Base-by-base conservation (phyloP, 2,113 vertebrate genomes). In the Aythya baeri region DNA sequence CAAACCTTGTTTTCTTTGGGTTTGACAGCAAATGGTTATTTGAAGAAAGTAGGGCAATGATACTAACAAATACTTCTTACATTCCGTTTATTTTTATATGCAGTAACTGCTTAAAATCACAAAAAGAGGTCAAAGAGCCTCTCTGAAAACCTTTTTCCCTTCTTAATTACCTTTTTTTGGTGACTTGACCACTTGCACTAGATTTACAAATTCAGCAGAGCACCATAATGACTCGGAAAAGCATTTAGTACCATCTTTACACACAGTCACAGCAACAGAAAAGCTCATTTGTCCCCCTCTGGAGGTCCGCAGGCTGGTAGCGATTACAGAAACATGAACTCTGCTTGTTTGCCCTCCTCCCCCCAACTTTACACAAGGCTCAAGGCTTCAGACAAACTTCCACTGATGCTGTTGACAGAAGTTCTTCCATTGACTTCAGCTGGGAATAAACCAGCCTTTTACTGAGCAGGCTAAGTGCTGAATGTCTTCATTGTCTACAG, bases 1-100 rank as follows among this genome's bases (percentile, higher is more conserved):
- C 66, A 88, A 89, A 91, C 36, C 41, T 79, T 38, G 26, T 57
- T 72, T 43, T 57, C 63, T 89, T 61, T 84, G 72, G 23, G 81
- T 96, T 83, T 84, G 83, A 93, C 77, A 95, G 54, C 67, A 59
- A 70, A 91, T 18, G 14, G 70, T 67, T 88, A 78, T 58, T 66
- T 92, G 58, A 94, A 84, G 27, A 66, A 94, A 90, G 66, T 4
- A 93, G 88, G 86, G 62, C 78, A 93, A 93, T 5, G 7, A 75
- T 29, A 83, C 34, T 89, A 92, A 82, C 21, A 38, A 81, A 78
- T 36, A 66, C 32, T 44, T 70, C 44, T 76, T 79, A 54, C 17
- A 81, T 86, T 86, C 74, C 78, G 21, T 49, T 49, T 49, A 49
- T 49, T 49, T 49, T 49, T 49, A 49, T 22, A 49, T n/a, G 67